phyloP scores from a whole-genome alignment of 2,797 vertebrate species.

The Vespertilio murinus region DNA sequence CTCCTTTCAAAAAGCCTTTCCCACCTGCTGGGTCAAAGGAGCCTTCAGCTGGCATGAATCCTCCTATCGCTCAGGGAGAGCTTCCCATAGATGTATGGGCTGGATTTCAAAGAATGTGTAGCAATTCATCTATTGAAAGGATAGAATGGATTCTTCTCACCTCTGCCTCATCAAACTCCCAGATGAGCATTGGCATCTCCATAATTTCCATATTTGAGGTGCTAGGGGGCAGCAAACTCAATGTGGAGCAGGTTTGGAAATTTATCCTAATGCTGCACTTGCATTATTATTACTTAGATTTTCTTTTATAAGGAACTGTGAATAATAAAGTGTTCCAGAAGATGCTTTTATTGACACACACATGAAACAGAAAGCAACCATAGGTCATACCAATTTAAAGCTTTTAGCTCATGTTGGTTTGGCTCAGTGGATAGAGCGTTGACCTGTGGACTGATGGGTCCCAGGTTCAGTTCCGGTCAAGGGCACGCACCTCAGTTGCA shows the following conservation, averaged over 20 bases:
- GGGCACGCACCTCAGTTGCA: no score
- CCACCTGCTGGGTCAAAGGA: neutral
- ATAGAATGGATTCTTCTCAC: neutral
- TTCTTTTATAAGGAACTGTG: neutral
- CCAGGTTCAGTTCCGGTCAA: no score
- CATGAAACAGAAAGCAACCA: neutral
- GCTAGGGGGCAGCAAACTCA: neutral
- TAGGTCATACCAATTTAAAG: neutral
- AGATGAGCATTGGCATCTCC: neutral
- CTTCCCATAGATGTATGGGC: neutral
- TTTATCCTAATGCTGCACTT: neutral
- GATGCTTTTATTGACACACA: neutral
- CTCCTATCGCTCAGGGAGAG: neutral
- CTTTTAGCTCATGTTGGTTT: no score
- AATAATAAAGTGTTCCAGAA: neutral
- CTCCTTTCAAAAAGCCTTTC: neutral
- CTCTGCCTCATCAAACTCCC: neutral
- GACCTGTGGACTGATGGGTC: no score
- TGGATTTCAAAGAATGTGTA: neutral
- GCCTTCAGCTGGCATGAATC: neutral
- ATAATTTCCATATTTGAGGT: constrained; percentile 3
- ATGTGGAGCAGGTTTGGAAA: neutral
- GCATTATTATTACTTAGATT: neutral
- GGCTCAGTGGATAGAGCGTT: no score
- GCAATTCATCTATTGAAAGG: neutral